Conservation (phyloP, 2,888 invertebrate genomes). For the Nomada fabriciana region DNA sequence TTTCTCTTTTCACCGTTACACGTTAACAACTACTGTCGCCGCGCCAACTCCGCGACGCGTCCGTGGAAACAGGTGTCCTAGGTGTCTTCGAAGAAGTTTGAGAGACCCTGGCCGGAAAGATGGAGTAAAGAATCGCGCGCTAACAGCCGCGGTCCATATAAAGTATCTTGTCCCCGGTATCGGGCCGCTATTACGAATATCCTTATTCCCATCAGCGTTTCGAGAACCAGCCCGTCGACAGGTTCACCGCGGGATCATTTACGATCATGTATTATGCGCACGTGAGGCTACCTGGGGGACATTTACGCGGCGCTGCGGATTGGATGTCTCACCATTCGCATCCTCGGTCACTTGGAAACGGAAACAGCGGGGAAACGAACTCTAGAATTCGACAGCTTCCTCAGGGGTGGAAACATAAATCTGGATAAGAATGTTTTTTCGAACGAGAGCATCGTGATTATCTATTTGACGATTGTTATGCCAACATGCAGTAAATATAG, state of each 20-base stretch:
- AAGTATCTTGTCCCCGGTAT: slow-evolving; percentile 48
- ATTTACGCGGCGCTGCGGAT: slow-evolving; percentile 47
- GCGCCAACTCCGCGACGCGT: no score
- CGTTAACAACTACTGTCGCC: no score
- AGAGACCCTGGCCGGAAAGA: slow-evolving; percentile 32
- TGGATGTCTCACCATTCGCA: slow-evolving; percentile 46
- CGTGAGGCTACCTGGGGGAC: slow-evolving; percentile 54
- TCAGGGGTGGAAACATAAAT: not conserved
- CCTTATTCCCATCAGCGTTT: slow-evolving; percentile 50
- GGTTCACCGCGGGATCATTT: slow-evolving; percentile 62
- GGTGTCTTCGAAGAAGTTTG: slow-evolving; percentile 1
- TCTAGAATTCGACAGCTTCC: slow-evolving; percentile 12
- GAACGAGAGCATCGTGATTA: slow-evolving; percentile 52
- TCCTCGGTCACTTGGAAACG: slow-evolving; percentile 23
- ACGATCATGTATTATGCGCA: slow-evolving; percentile 59
- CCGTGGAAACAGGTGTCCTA: no score
- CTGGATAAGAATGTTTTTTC: slow-evolving; percentile 38
- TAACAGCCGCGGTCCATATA: slow-evolving; percentile 39
- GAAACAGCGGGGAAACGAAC: slow-evolving; percentile 8
- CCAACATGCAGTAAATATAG: slow-evolving; percentile 69
- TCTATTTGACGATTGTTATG: slow-evolving; percentile 53
- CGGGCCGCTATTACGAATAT: slow-evolving; percentile 56
- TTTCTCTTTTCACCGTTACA: no score
- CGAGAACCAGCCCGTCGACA: slow-evolving; percentile 64
- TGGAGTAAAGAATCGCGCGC: slow-evolving; percentile 39